A percentile compares a stretch with the other conserved stretches of the same genome.
These are phyloP conservation scores for Mirza zaza DNA, from an alignment of 2,113 vertebrate genomes.

Conservation along the genomic window DNA sequence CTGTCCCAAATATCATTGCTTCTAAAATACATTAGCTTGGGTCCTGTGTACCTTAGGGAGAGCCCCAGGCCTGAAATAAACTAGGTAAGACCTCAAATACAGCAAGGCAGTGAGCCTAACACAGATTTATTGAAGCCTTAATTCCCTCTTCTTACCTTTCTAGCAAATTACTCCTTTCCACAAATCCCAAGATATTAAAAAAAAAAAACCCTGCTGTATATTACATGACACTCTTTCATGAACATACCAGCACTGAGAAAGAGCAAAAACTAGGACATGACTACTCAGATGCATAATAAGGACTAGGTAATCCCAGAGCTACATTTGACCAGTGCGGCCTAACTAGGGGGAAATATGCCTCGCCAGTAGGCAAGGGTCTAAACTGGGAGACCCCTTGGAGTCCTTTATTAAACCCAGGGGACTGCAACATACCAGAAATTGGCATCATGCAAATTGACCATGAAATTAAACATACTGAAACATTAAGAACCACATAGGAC, in stretches of 20 bases:
- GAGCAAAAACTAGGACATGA: conserved; percentile 39
- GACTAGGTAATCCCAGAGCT: neutral
- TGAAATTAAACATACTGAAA: neutral
- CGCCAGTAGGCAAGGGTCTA: neutral
- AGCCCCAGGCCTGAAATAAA: conserved; percentile 60
- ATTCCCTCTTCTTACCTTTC: conserved; percentile 52
- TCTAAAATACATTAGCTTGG: conserved; percentile 44
- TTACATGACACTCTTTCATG: neutral
- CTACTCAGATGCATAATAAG: neutral
- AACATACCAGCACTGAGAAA: neutral
- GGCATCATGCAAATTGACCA: neutral
- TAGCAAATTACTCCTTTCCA: conserved; percentile 43
- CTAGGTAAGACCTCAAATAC: conserved; percentile 58
- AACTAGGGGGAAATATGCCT: neutral
- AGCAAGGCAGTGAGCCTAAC: conserved; percentile 37
- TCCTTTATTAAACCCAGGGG: neutral
- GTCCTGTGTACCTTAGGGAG: conserved; percentile 18
- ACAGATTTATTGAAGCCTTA: conserved; percentile 45
- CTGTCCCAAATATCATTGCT: conserved; percentile 56
- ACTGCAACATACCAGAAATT: neutral
- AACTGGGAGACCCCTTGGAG: neutral
- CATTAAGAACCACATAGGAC: neutral
- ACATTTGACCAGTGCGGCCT: neutral
- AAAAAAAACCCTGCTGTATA: neutral
- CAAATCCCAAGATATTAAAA: neutral